phyloP scores from a whole-genome alignment of 2,113 vertebrate species.

The Gasterosteus aculeatus region DNA sequence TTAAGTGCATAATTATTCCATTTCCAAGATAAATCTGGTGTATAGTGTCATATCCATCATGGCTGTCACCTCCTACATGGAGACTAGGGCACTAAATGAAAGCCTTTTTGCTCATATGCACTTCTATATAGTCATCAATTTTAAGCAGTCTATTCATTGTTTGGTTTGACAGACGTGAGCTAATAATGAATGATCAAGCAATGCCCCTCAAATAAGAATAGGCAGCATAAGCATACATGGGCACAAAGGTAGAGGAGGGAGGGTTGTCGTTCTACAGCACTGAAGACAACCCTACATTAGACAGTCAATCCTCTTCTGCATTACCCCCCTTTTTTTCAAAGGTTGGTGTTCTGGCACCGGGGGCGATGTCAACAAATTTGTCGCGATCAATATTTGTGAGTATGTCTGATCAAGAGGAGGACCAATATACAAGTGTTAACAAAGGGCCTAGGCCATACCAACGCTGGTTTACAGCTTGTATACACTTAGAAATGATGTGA shows the following conservation, averaged over 20 bases:
- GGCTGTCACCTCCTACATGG: conserved; percentile 85
- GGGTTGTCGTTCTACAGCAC: conserved; percentile 50
- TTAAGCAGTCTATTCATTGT: conserved; percentile 86
- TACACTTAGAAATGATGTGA: conserved; percentile 70
- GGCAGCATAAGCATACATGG: conserved; percentile 51
- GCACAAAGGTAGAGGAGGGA: conserved; percentile 1
- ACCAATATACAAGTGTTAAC: conserved; percentile 78
- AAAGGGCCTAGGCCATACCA: conserved; percentile 64
- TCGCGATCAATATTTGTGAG: conserved; percentile 75
- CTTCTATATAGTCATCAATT: conserved; percentile 91
- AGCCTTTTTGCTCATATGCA: conserved; percentile 89
- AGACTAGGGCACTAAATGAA: conserved; percentile 89
- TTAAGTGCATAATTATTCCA: conserved; percentile 90
- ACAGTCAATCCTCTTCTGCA: conserved; percentile 50
- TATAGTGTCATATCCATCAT: conserved; percentile 90
- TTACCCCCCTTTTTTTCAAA: conserved; percentile 58
- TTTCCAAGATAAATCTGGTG: conserved; percentile 93
- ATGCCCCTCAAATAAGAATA: conserved; percentile 74
- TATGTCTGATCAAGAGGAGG: conserved; percentile 65
- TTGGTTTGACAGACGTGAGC: conserved; percentile 86
- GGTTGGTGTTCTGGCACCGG: conserved; percentile 66
- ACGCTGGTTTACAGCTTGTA: conserved; percentile 76
- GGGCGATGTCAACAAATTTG: conserved; percentile 70
- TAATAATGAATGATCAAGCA: conserved; percentile 88
- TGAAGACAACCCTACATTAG: conserved; percentile 21